These are phyloP conservation scores for Protomyctophum bolini DNA, from an alignment of 2,113 vertebrate species.

Conservation along the genomic window DNA sequence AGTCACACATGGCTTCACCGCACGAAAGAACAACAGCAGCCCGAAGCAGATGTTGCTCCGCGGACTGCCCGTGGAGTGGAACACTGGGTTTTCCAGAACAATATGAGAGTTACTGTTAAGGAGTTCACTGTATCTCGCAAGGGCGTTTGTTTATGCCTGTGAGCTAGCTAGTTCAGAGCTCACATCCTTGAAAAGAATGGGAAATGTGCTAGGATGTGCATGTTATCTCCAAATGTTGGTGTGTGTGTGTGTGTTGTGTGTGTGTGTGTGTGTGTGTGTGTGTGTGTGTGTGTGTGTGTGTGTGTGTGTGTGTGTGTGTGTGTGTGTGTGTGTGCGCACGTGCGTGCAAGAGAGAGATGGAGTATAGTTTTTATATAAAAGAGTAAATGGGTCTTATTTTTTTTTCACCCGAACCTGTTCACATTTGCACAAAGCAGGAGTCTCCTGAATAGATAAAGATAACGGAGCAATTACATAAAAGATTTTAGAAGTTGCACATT, in stretches of 20 bases:
- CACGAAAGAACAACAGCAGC: slow-evolving; percentile 71
- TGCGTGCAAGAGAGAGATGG: too few species aligned
- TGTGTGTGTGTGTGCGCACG: too few species aligned
- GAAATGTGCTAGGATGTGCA: slow-evolving; percentile 20
- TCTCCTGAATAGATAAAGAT: slow-evolving; percentile 11
- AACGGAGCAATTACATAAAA: slow-evolving; percentile 5
- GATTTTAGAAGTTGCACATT: background rate
- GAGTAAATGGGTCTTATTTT: slow-evolving; percentile 5
- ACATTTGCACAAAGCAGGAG: slow-evolving; percentile 23
- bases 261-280: too few species aligned
- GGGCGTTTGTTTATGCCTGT: slow-evolving; percentile 20
- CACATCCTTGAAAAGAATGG: slow-evolving; percentile 25
- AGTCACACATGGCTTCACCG: slow-evolving; percentile 69
- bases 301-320: too few species aligned
- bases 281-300: too few species aligned
- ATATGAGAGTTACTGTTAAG: slow-evolving; percentile 45
- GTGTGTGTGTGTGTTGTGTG: too few species aligned
- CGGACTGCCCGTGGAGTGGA: slow-evolving; percentile 54
- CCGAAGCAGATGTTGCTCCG: slow-evolving; percentile 66
- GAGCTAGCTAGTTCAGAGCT: slow-evolving; percentile 21
- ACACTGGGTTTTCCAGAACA: slow-evolving; percentile 59
- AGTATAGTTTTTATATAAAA: slow-evolving; percentile 38
- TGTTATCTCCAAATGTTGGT: slow-evolving; percentile 11
- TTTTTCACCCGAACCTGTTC: slow-evolving; percentile 23
- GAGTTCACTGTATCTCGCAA: slow-evolving; percentile 35